Evolutionary conservation across 1,140 invertebrate species (phyloP).

Genomic region (Caerostris extrusa): DNA sequence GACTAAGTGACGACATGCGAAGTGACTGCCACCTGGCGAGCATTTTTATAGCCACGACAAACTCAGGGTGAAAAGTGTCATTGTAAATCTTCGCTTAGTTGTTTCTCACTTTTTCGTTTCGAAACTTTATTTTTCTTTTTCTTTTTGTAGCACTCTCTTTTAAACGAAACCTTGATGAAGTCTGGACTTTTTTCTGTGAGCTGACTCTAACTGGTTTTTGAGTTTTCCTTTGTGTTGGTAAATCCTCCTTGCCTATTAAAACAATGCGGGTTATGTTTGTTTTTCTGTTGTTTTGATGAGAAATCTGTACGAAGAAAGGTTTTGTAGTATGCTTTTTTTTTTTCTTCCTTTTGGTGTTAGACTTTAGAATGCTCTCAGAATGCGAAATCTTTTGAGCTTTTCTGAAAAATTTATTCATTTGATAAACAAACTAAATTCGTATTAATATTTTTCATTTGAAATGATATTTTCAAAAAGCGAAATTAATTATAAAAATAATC

Average conservation of each 20-base stretch:
- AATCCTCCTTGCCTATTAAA: slow-evolving; percentile 42
- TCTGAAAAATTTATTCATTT: background rate
- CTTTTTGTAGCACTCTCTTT: background rate
- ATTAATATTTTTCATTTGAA: background rate
- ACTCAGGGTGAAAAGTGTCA: slow-evolving; percentile 67
- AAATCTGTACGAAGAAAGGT: background rate
- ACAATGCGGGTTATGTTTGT: slow-evolving; percentile 55
- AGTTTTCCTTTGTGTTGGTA: background rate
- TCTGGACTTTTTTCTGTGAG: background rate
- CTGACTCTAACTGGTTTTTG: background rate
- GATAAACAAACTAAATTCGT: background rate
- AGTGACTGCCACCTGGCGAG: slow-evolving; percentile 76
- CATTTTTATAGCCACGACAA: slow-evolving; percentile 71
- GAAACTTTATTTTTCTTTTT: background rate
- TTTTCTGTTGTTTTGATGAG: background rate
- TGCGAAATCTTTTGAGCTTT: background rate
- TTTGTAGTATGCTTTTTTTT: background rate
- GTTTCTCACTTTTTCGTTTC: slow-evolving; percentile 20
- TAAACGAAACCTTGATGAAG: background rate
- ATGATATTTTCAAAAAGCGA: no score
- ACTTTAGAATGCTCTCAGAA: background rate
- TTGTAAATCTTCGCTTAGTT: slow-evolving; percentile 62
- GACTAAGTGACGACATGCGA: slow-evolving; percentile 76
- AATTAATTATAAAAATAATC: no score
- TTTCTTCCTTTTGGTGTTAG: background rate